phyloP scores from a whole-genome alignment of 2,888 invertebrate genomes.

The Hyppa rectilinea region DNA sequence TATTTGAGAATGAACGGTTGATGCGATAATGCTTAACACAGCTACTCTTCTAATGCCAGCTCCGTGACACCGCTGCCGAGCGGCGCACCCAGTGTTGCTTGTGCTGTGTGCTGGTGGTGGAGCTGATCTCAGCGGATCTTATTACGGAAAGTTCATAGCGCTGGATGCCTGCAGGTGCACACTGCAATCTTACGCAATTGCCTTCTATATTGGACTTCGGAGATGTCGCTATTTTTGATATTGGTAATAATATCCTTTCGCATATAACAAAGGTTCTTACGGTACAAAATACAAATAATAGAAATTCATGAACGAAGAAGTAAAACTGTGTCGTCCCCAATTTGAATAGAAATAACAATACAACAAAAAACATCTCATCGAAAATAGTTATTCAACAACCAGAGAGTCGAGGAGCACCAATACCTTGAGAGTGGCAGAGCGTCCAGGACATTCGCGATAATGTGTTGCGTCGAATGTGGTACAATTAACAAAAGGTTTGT shows the following conservation, averaged over 20 bases:
- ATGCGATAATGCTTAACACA: neutral
- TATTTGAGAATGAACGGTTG: neutral
- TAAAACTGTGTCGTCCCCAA: too few species aligned
- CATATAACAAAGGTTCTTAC: neutral
- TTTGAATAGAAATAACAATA: neutral
- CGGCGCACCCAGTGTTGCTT: neutral
- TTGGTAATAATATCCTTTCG: neutral
- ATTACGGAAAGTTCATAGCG: slow-evolving; percentile 2
- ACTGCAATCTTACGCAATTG: neutral
- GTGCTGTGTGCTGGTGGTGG: too few species aligned
- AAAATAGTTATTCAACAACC: too few species aligned
- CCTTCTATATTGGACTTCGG: neutral
- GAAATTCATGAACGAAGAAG: neutral
- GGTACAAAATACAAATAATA: neutral
- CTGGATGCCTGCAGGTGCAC: neutral
- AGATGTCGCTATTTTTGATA: neutral
- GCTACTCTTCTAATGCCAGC: too few species aligned
- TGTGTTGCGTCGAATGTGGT: slow-evolving; percentile 4
- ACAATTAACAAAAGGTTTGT: slow-evolving; percentile 46
- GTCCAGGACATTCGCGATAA: neutral
- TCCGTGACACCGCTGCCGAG: neutral
- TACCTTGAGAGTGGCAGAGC: slow-evolving; percentile 2
- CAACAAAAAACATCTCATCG: too few species aligned
- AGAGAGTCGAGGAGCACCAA: too few species aligned
- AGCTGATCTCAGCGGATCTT: slow-evolving; percentile 1